Evolutionary conservation across 2,888 invertebrate genomes (phyloP).

Genomic region (Philereme transversata): DNA sequence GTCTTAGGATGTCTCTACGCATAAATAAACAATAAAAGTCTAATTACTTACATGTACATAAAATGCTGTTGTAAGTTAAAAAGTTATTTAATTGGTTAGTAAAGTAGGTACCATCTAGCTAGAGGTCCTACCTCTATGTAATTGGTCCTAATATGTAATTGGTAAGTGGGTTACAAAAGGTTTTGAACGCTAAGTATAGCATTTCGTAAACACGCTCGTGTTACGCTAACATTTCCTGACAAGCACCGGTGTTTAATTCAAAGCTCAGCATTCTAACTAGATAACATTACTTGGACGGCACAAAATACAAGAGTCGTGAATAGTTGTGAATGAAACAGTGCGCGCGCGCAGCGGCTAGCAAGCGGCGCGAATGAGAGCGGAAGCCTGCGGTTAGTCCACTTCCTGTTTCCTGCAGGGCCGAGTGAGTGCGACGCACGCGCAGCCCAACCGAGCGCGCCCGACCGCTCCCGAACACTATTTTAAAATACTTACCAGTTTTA

Average conservation of each 20-base stretch:
- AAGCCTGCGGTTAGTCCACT: conserved; percentile 83
- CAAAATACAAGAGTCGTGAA: conserved; percentile 22
- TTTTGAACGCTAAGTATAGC: too few relatives aligned
- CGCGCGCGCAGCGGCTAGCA: conserved; percentile 58
- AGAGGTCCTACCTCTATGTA: too few relatives aligned
- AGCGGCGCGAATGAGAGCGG: conserved; percentile 81
- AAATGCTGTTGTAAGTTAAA: too few relatives aligned
- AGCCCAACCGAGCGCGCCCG: conserved; percentile 71
- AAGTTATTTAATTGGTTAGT: too few relatives aligned
- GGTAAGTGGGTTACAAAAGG: too few relatives aligned
- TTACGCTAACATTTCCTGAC: too few relatives aligned
- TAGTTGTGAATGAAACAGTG: conserved; percentile 75
- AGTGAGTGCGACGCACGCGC: conserved; percentile 69
- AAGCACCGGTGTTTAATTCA: neutral
- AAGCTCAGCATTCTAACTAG: neutral
- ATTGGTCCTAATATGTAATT: too few relatives aligned
- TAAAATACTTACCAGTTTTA: conserved; percentile 7
- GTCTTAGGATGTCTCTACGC: too few relatives aligned
- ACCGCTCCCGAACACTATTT: conserved; percentile 48
- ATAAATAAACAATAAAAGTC: too few relatives aligned
- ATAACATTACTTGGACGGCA: conserved; percentile 1
- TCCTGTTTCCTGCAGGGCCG: conserved; percentile 83
- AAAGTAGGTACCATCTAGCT: too few relatives aligned
- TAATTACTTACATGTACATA: too few relatives aligned
- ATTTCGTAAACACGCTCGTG: too few relatives aligned